Conservation (phyloP, 2,888 invertebrate genomes). For the Eristalis pertinax region DNA sequence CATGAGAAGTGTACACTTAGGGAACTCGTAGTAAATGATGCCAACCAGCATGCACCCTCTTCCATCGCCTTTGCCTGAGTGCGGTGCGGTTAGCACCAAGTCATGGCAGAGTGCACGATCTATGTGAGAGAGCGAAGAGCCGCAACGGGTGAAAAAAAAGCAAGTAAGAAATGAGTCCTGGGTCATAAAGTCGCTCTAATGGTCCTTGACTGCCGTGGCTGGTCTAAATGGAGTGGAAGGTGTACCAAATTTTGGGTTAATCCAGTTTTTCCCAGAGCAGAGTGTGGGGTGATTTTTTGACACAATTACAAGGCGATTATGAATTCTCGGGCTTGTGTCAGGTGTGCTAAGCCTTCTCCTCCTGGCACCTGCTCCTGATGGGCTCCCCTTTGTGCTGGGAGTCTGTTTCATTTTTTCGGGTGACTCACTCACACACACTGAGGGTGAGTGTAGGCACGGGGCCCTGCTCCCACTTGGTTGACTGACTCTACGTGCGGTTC, state of each 20-base stretch:
- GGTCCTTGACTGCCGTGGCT: conserved; percentile 8
- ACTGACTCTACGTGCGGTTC: conserved; percentile 47
- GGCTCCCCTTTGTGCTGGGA: neutral
- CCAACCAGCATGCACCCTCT: neutral
- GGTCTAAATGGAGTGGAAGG: neutral
- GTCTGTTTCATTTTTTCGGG: neutral
- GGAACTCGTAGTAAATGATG: neutral
- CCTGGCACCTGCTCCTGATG: neutral
- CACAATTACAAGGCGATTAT: conserved; percentile 33
- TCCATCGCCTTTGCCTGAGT: neutral
- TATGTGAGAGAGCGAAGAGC: neutral
- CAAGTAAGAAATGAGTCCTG: neutral
- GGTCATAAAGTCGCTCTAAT: conserved; percentile 17
- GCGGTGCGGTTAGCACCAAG: neutral
- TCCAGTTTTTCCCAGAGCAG: neutral
- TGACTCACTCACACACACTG: neutral
- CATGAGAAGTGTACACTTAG: neutral
- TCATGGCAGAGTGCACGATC: neutral
- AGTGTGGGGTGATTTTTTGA: neutral
- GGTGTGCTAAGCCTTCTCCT: neutral
- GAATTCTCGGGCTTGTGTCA: neutral
- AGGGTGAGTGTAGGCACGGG: conserved; percentile 1
- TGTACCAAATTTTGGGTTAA: neutral
- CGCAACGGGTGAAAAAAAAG: neutral
- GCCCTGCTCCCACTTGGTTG: conserved; percentile 34